phyloP scores from a whole-genome alignment of 2,113 vertebrate species.

The Phyllostomus discolor region DNA sequence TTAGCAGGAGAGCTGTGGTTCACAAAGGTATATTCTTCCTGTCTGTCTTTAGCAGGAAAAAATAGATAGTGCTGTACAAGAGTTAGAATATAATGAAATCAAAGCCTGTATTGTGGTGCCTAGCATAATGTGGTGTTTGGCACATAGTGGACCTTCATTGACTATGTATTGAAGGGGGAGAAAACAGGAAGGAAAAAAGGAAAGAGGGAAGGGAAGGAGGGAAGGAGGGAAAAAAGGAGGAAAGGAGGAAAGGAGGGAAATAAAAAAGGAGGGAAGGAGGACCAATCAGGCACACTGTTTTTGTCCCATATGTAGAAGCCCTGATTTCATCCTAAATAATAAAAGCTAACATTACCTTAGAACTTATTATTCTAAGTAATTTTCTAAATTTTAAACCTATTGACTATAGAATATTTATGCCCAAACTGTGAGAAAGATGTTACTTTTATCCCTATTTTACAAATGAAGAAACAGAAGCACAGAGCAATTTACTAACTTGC shows the following conservation, averaged over 20 bases:
- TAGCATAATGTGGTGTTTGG: neutral
- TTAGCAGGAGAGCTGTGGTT: neutral
- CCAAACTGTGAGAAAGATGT: neutral
- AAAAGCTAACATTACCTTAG: neutral
- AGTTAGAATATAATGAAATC: neutral
- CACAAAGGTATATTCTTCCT: neutral
- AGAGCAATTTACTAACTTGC: neutral
- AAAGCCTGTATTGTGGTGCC: neutral
- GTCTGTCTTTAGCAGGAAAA: neutral
- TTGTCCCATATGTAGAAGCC: neutral
- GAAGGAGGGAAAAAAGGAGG: neutral
- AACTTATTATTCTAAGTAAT: neutral
- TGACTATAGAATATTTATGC: neutral
- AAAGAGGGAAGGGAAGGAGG: rapidly evolving
- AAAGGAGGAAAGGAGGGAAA: rapidly evolving
- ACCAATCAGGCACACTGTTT: neutral
- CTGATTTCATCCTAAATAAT: neutral
- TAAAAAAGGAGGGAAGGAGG: neutral
- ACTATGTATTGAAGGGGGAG: neutral
- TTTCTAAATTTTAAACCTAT: neutral
- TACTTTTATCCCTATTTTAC: neutral
- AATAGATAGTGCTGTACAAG: neutral
- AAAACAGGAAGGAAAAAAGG: neutral
- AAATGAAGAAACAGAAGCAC: neutral
- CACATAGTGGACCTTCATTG: neutral